A percentile compares a stretch with the other conserved stretches of the same genome.
phyloP scores from a whole-genome alignment of 2,888 invertebrate species.

The Eucera pruinosa region DNA sequence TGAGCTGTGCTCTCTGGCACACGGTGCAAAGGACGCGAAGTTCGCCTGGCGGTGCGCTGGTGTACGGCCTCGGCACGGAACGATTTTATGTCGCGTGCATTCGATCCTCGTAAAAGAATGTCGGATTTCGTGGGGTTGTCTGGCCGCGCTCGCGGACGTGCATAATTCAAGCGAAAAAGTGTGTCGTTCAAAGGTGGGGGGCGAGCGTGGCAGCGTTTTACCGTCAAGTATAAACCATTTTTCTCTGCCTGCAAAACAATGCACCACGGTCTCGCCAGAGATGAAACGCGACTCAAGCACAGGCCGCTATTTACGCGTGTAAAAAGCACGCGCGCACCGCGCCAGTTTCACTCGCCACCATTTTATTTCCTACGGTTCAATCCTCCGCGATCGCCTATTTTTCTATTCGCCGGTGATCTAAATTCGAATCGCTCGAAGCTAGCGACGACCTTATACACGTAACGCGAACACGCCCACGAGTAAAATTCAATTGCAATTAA shows the following conservation, averaged over 20 bases:
- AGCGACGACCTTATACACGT: too few relatives aligned
- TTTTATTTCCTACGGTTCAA: constrained; percentile 4
- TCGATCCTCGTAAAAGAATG: constrained; percentile 38
- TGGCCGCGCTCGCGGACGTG: neutral
- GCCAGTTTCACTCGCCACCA: neutral
- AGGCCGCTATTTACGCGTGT: constrained; percentile 15
- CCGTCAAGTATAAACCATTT: constrained; percentile 41
- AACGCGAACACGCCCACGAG: too few relatives aligned
- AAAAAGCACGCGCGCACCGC: neutral
- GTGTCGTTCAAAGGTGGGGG: constrained; percentile 28
- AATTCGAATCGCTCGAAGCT: neutral
- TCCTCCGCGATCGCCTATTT: neutral
- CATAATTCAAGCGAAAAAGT: constrained; percentile 25
- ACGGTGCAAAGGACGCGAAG: neutral
- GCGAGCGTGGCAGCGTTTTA: constrained; percentile 24
- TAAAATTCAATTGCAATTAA: too few relatives aligned
- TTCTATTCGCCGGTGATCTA: neutral
- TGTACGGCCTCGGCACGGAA: too few relatives aligned
- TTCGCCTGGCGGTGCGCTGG: too few relatives aligned
- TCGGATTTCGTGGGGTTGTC: constrained; percentile 22
- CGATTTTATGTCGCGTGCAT: constrained; percentile 22
- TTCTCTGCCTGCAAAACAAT: constrained; percentile 28
- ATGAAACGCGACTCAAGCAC: constrained; percentile 22
- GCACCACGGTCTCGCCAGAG: constrained; percentile 5
- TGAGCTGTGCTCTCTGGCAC: neutral